Conservation (phyloP, 2,113 vertebrate species). For the Stomatorhinus ivindoensis region DNA sequence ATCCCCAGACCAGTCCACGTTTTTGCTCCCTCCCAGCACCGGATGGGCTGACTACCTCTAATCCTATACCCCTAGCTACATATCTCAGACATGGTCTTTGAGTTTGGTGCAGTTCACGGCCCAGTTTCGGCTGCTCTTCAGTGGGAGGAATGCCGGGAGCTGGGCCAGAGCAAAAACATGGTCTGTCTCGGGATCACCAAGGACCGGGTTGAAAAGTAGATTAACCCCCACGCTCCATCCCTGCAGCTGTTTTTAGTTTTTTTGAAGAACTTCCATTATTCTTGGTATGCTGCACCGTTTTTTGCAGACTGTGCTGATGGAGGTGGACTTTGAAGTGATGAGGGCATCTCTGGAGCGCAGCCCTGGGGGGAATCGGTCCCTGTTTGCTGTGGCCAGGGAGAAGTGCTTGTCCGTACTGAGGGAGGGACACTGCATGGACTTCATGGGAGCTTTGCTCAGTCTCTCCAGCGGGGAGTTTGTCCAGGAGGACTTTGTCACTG, state of each 20-base stretch:
- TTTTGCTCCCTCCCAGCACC: background rate
- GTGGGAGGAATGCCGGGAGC: conserved; percentile 38
- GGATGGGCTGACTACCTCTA: conserved; percentile 39
- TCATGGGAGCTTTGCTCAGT: conserved; percentile 52
- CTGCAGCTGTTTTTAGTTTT: background rate
- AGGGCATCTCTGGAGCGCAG: conserved; percentile 53
- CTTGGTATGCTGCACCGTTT: background rate
- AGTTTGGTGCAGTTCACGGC: conserved; percentile 54
- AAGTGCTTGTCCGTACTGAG: conserved; percentile 56
- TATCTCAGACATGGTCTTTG: conserved; percentile 48
- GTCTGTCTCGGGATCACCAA: background rate
- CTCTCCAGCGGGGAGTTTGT: conserved; percentile 51
- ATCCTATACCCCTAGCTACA: conserved; percentile 57
- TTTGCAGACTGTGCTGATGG: conserved; percentile 12
- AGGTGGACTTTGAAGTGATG: conserved; percentile 47
- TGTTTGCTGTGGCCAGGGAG: conserved; percentile 58
- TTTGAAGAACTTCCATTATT: background rate
- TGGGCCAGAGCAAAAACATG: background rate
- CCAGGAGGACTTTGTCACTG: conserved; percentile 46
- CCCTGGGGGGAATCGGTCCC: conserved; percentile 64
- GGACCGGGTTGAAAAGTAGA: background rate
- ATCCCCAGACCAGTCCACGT: background rate
- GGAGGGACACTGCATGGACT: conserved; percentile 59
- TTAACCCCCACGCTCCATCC: background rate
- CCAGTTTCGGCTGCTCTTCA: conserved; percentile 56